A percentile compares a stretch with the other conserved stretches of the same genome.
phyloP scores from a whole-genome alignment of 2,888 invertebrate genomes.

The Trichopoda pennipes region DNA sequence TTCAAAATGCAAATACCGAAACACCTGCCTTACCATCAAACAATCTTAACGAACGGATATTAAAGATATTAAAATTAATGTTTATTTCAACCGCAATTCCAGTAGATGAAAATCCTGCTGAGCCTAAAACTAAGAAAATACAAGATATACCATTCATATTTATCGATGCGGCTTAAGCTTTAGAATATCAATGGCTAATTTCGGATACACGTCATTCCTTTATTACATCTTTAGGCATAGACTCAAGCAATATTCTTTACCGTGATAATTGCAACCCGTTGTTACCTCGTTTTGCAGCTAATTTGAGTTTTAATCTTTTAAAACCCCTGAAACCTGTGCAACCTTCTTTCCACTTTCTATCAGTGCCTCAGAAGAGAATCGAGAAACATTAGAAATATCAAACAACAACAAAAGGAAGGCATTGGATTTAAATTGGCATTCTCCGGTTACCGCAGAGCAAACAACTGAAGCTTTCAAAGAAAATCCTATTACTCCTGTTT shows the following conservation, averaged over 20 bases:
- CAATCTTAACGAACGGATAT: slow-evolving; percentile 66
- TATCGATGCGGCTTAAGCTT: slow-evolving; percentile 89
- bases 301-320: slow-evolving; percentile 88
- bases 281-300: slow-evolving; percentile 93
- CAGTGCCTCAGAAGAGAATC: slow-evolving; percentile 24
- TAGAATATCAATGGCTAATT: slow-evolving; percentile 90
- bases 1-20: slow-evolving; percentile 43
- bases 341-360: slow-evolving; percentile 48
- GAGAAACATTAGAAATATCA: neutral
- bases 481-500: neutral
- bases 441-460: slow-evolving; percentile 78
- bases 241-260: slow-evolving; percentile 92
- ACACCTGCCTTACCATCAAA: neutral
- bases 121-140: slow-evolving; percentile 42
- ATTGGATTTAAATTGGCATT: slow-evolving; percentile 88
- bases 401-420: slow-evolving; percentile 78
- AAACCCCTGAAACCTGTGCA: slow-evolving; percentile 86
- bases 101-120: neutral
- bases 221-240: slow-evolving; percentile 89
- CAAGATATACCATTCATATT: slow-evolving; percentile 77
- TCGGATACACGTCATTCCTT: slow-evolving; percentile 89
- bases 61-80: slow-evolving; percentile 76
- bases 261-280: slow-evolving; percentile 90
- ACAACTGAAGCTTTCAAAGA: slow-evolving; percentile 47
- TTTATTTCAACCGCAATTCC: slow-evolving; percentile 72